phyloP scores from a whole-genome alignment of 1,140 invertebrate genomes.

The Plectus sambesii region DNA sequence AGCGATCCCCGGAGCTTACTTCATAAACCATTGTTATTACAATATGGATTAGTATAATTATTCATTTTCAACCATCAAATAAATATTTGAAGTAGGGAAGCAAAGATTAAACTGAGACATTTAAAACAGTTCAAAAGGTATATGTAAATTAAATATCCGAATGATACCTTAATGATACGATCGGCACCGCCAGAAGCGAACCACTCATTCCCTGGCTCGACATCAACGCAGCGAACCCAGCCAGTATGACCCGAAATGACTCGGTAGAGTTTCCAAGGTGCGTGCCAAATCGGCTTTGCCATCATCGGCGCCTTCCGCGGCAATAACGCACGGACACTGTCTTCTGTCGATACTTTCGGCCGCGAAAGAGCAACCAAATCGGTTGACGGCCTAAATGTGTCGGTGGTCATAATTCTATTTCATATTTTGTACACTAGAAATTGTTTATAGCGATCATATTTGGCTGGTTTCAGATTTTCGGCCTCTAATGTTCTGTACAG shows the following conservation, averaged over 20 bases:
- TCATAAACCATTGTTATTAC: too few relatives aligned
- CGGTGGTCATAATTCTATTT: not conserved
- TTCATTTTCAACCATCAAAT: too few relatives aligned
- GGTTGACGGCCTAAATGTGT: constrained; percentile 2
- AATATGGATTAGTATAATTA: not conserved
- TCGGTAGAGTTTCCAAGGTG: constrained; percentile 93
- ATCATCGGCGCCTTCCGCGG: constrained; percentile 67
- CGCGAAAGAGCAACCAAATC: not conserved
- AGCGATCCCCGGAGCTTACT: too few relatives aligned
- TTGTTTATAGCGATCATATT: constrained; percentile 10
- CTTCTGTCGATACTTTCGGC: constrained; percentile 16
- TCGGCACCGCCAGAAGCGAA: constrained; percentile 87
- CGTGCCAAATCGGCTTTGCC: constrained; percentile 94
- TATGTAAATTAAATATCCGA: too few relatives aligned
- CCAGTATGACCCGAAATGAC: constrained; percentile 96
- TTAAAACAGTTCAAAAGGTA: constrained; percentile 3
- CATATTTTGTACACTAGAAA: too few relatives aligned
- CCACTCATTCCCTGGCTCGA: constrained; percentile 94
- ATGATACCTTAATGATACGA: constrained; percentile 84
- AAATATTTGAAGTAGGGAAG: not conserved
- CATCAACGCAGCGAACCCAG: constrained; percentile 90
- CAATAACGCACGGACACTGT: constrained; percentile 37
- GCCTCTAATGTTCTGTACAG: constrained; percentile 21
- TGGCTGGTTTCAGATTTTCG: constrained; percentile 14
- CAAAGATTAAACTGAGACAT: not conserved